Percentiles rank a stretch among this genome's conserved stretches.
phyloP scores from a whole-genome alignment of 2,888 invertebrate genomes.

The Tetrapedia diversipes region DNA sequence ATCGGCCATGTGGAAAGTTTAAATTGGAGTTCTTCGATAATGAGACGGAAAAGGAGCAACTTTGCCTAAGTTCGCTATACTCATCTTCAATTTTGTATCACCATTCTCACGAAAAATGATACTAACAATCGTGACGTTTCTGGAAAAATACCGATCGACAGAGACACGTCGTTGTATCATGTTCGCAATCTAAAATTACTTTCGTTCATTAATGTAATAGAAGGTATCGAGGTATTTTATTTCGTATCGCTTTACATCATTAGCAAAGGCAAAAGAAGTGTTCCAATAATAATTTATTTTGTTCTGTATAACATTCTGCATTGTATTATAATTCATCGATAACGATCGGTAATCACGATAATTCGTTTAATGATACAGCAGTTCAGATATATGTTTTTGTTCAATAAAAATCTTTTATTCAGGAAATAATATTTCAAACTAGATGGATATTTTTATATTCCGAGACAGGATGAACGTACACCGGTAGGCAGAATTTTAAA shows the following conservation, averaged over 20 bases:
- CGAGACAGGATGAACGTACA: no score
- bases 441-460: no score
- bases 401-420: no score
- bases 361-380: not conserved
- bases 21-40: conserved; percentile 16
- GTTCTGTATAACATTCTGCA: not conserved
- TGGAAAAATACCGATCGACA: not conserved
- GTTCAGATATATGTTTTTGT: no score
- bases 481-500: not conserved
- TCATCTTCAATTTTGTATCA: not conserved
- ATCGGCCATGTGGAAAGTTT: conserved; percentile 1
- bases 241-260: not conserved
- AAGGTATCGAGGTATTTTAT: not conserved
- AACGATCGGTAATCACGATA: not conserved
- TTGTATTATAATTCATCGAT: not conserved
- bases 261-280: not conserved
- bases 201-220: not conserved
- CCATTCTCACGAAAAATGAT: not conserved
- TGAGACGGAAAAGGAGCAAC: not conserved
- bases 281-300: not conserved
- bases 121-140: not conserved
- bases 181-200: not conserved
- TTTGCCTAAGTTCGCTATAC: not conserved
- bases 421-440: no score
- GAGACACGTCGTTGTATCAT: not conserved